Percentiles rank a stretch among this genome's conserved stretches.
phyloP scores from a whole-genome alignment of 2,113 vertebrate genomes.

The Gopherus evgoodei region DNA sequence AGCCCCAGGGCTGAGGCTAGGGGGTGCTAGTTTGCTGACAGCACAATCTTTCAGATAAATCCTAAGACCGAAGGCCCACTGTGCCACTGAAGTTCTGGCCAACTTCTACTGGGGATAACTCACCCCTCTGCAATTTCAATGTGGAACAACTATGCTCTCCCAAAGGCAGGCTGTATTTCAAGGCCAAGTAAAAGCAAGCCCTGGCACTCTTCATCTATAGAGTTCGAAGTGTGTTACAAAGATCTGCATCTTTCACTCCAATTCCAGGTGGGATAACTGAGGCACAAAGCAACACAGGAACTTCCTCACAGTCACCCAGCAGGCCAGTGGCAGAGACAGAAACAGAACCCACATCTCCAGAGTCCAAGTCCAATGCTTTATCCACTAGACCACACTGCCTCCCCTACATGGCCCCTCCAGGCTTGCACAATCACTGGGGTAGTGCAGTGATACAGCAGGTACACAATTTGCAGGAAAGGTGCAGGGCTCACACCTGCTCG shows the following conservation, averaged over 20 bases:
- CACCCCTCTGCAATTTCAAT: slow-evolving; percentile 17
- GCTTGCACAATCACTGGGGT: not conserved
- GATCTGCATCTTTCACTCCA: slow-evolving; percentile 34
- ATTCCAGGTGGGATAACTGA: not conserved
- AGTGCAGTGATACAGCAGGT: not conserved
- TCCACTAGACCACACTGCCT: not conserved
- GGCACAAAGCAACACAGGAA: not conserved
- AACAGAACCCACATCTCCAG: not conserved
- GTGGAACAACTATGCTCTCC: not conserved
- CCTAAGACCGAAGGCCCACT: not conserved
- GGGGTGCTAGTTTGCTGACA: not conserved
- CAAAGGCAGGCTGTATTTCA: not conserved
- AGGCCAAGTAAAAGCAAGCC: not conserved
- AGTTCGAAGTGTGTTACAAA: not conserved
- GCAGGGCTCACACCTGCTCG: not conserved
- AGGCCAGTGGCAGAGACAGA: not conserved
- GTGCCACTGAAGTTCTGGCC: not conserved
- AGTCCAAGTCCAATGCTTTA: not conserved
- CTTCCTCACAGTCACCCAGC: not conserved
- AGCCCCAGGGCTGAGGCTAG: not conserved
- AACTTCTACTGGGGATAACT: not conserved
- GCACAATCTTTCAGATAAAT: not conserved
- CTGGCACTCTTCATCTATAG: not conserved
- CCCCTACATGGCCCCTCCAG: not conserved
- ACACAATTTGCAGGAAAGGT: not conserved